Evolutionary conservation across 1,140 invertebrate species (phyloP), one percentile per base, ranked within the genome.

Genomic region (Muscidifurax raptorellus): DNA sequence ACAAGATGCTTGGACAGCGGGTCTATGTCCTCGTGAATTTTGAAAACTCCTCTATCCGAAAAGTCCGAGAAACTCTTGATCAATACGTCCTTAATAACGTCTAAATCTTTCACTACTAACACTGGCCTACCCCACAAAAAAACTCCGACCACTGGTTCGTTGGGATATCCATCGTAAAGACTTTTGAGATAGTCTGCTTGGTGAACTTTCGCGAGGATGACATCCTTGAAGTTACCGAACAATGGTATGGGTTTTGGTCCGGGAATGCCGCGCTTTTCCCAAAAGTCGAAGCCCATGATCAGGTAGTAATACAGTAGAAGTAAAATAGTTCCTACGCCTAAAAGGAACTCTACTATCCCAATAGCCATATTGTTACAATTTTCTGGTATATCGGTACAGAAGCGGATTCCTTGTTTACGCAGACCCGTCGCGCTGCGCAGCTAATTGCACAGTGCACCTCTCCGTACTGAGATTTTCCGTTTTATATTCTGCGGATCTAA

Each of bases 1-100:
- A 90, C 88, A 18, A 93, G 77, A 28, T 88, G 83, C 15, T 84
- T 82, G 30, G 92, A 90, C 0, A 94, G 84, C 0, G 93, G 94
- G 87, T 94, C 92, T 59, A 88, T 89, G 25, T 92, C 86, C 27
- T 92, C 91, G 76, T 94, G 92, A 40, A 91, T 90, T 67, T 91
- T 90, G 0, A 92, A 69, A 40, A 40, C 10, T 3, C 91, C 77
- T 75, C 87, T 80, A 59, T 80, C 77, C 7, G 69, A 18, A 71
- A 85, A 87, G 4, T 52, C 27, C 15, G 27, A 1, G 22, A 86
- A 87, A 28, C 85, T 82, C 9, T 74, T 82, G 18, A 84, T 83
- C n/a, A 87, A 22, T 10, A 87, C 81, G 25, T 84, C 75, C 27
- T 84, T 87, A 4, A 87, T 71, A 0, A 87, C 27, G 1, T 87